A percentile compares a stretch with the other conserved stretches of the same genome.
phyloP scores from a whole-genome alignment of 2,113 vertebrate genomes.

The Cyanoderma ruficeps region DNA sequence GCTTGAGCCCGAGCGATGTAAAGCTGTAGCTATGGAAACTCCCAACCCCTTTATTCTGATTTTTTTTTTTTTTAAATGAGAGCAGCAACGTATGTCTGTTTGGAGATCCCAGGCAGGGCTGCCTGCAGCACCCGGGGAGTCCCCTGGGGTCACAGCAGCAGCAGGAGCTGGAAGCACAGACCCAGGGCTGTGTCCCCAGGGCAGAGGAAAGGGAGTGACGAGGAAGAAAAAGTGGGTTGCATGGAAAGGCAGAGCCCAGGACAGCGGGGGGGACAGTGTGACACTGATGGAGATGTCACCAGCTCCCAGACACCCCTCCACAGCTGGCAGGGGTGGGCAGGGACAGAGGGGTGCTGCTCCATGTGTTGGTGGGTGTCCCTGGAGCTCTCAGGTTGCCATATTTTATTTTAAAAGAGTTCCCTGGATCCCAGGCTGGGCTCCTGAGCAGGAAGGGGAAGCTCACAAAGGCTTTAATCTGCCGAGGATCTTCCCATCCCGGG shows the following conservation, averaged over 20 bases:
- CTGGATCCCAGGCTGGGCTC: neutral
- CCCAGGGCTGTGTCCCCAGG: neutral
- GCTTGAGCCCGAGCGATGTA: neutral
- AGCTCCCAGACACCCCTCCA: neutral
- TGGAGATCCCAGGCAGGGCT: neutral
- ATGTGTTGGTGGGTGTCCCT: too few relatives aligned
- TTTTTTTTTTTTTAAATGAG: neutral
- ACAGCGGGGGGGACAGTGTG: neutral
- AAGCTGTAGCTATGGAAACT: conserved; percentile 71
- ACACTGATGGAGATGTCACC: neutral
- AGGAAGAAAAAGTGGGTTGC: neutral
- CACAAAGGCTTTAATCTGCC: neutral
- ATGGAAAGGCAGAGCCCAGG: neutral
- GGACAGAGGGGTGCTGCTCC: neutral
- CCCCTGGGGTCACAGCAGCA: neutral
- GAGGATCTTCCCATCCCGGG: accelerated
- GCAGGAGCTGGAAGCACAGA: neutral
- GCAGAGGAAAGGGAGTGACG: neutral
- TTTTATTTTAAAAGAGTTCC: neutral
- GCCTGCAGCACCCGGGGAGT: neutral
- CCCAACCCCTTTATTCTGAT: neutral
- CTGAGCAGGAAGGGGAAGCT: neutral
- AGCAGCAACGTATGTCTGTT: neutral
- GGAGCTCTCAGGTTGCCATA: neutral
- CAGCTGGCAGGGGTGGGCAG: neutral